Evolutionary conservation across 2,888 invertebrate genomes (phyloP).

Genomic region (Hirtodrosophila trivittata): DNA sequence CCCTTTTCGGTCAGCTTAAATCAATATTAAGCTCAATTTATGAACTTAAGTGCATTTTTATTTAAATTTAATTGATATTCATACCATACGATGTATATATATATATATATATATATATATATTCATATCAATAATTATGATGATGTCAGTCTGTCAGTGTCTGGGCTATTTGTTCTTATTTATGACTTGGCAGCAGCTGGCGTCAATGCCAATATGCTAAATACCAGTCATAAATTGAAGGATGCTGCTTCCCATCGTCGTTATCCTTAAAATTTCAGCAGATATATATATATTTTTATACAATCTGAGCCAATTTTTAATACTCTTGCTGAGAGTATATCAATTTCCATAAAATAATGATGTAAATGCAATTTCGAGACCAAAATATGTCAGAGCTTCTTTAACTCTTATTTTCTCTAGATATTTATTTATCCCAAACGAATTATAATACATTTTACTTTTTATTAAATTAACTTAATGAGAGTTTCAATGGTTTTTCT

Average conservation of each 20-base stretch:
- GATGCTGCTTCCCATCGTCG: neutral
- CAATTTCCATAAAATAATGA: too few species aligned
- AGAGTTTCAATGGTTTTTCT: too few species aligned
- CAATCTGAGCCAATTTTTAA: too few species aligned
- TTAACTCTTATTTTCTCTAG: too few species aligned
- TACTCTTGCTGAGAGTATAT: too few species aligned
- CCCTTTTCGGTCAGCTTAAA: constrained; percentile 5
- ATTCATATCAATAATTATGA: constrained; percentile 33
- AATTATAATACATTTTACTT: too few species aligned
- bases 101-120: constrained; percentile 4
- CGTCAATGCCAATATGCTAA: constrained; percentile 30
- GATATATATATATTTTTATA: too few species aligned
- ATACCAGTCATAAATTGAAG: constrained; percentile 23
- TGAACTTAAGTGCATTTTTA: constrained; percentile 65
- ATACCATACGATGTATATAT: neutral
- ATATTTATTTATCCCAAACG: too few species aligned
- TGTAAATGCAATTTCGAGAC: too few species aligned
- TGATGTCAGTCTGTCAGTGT: constrained; percentile 16
- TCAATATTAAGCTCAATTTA: constrained; percentile 37
- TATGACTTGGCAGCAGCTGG: constrained; percentile 40
- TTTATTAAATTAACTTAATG: too few species aligned
- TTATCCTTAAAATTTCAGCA: too few species aligned
- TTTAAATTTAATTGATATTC: constrained; percentile 71
- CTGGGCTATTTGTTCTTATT: constrained; percentile 27
- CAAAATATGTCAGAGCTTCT: too few species aligned